Evolutionary conservation across 2,113 vertebrate genomes (phyloP).

Genomic region (Pelmatolapia mariae): DNA sequence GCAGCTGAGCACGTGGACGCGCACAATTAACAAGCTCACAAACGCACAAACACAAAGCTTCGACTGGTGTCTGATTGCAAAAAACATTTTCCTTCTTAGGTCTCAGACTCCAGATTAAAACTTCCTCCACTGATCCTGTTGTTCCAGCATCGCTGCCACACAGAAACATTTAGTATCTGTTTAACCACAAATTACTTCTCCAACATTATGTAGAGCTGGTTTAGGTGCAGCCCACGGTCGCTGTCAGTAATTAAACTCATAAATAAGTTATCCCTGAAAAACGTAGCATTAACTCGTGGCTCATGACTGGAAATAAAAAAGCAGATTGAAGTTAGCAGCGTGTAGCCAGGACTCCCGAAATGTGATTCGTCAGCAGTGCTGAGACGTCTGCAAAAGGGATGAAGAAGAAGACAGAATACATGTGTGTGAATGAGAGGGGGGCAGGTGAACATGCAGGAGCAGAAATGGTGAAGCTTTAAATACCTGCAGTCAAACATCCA

Average conservation of each 20-base stretch:
- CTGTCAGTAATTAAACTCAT: background rate
- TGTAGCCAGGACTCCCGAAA: background rate
- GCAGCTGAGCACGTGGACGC: background rate
- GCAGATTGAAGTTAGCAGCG: background rate
- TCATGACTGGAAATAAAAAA: background rate
- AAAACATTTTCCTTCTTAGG: background rate
- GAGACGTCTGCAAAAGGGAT: background rate
- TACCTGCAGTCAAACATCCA: background rate
- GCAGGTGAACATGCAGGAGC: background rate
- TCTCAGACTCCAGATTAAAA: background rate
- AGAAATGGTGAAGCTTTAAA: background rate
- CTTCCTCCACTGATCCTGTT: background rate
- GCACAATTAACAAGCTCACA: background rate
- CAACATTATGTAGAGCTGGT: background rate
- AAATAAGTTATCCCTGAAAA: background rate
- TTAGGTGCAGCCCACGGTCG: background rate
- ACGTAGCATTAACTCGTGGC: rapidly evolving
- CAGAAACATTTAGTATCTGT: background rate
- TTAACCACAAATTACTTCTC: background rate
- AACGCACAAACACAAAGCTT: background rate
- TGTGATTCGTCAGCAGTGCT: background rate
- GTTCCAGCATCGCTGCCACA: background rate
- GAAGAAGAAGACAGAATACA: background rate
- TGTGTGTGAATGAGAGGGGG: background rate
- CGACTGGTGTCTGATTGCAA: background rate